These are phyloP conservation scores for Onychorhynchus coronatus DNA, from an alignment of 2,113 vertebrate genomes.

Conservation along the genomic window DNA sequence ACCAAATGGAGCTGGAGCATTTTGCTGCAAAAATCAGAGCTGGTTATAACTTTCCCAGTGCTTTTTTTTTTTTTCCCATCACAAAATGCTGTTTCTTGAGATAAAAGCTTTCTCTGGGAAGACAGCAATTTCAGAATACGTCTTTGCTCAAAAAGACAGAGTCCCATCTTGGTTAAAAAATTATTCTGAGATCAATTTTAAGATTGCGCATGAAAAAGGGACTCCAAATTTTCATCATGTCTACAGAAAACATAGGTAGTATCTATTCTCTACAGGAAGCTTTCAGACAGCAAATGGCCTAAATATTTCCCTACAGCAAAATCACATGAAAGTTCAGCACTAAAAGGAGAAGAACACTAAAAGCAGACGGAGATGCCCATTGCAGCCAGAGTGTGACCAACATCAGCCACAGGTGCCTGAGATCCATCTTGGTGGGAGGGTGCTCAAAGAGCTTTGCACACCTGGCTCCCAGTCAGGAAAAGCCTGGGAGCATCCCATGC, in stretches of 20 bases:
- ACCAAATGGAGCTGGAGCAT: background rate
- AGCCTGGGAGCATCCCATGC: background rate
- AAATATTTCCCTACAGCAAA: background rate
- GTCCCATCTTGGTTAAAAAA: background rate
- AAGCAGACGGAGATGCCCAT: background rate
- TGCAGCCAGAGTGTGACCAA: background rate
- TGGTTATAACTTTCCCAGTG: background rate
- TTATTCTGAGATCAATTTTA: background rate
- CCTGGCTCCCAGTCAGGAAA: background rate
- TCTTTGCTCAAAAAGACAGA: background rate
- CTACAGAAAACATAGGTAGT: background rate
- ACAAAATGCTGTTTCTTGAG: background rate
- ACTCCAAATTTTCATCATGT: background rate
- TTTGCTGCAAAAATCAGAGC: background rate
- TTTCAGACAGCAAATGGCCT: background rate
- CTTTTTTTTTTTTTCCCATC: background rate
- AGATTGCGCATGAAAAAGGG: background rate
- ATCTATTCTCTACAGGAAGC: background rate
- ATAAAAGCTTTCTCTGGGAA: slow-evolving; percentile 10
- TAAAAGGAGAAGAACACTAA: background rate
- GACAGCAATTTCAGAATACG: slow-evolving; percentile 7
- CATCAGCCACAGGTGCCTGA: background rate
- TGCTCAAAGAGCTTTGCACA: background rate
- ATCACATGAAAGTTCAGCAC: background rate
- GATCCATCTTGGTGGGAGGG: background rate